Evolutionary conservation across 1,140 invertebrate genomes (phyloP), one percentile per base, ranked within the genome.

Genomic region (Stegodyphus dumicola): DNA sequence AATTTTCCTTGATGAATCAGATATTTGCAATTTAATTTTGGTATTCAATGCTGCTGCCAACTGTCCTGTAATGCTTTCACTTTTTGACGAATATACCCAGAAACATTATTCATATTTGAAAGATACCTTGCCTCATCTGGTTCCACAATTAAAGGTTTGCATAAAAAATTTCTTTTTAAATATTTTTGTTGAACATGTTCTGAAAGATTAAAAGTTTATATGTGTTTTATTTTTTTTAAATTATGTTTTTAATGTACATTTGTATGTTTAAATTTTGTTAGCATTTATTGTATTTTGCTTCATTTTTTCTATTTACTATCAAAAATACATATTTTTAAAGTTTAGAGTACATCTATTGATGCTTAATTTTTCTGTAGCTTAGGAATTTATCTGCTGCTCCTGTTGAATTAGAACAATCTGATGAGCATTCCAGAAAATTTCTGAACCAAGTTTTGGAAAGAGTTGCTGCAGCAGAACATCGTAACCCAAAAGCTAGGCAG

Each of bases 51-150:
- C 97, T 49, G 97, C 98, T 3, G 93, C 95, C 87, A 93, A 95
- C 89, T 95, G 96, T 90, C 94, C 95, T 48, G 96, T 97, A 51
- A 98, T 99, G 93, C 92, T 96, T 84, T 95, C 96, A 56, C 91
- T 99, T 64, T 95, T 99, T 89, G 97, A 98, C 83, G 94, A 97
- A 79, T 96, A 98, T 89, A 97, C 96, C 0, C 92, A 95, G 51
- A 87, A 87, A n/a, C 98, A 99, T 91, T 99, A 99, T 91, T 94
- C 94, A 10, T 99, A 98, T 91, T 92, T 99, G n/a, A 92, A 96
- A 13, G 96, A 98, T 89, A 97, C 96, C 1, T 95, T 98, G 93
- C 96, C 97, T 5, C 93, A 95, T 88, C 92, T 98, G n/a, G 96
- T 99, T 48, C 97, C 98, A 0, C 92, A 93, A 84, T 91, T 98